Base-by-base conservation (phyloP, 2,113 vertebrate species). In the Megaceryle torquata region DNA sequence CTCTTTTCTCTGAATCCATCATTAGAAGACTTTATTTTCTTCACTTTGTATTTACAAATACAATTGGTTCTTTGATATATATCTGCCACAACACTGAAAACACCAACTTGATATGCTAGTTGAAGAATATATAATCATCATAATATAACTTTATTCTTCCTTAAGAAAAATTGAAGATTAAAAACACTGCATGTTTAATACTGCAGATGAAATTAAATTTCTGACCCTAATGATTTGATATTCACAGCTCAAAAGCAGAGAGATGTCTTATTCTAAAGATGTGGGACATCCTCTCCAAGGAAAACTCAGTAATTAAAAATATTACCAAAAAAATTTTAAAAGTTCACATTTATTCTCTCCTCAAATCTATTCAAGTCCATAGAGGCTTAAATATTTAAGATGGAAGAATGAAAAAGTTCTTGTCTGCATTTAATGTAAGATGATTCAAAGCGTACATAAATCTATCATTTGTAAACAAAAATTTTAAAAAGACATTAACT, bases 251-350 rank as follows among this genome's bases (percentile, higher is more conserved):
- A 91, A 93, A 90, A 88, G n/a, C 64, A 92, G 41, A 82, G 41
- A 82, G 33, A 83, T 15, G 51, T 41, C 37, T 72, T 74, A 82
- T 11, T 83, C 77, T 72, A 90, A 90, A 72, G 71, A 94, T 74
- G 64, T 89, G 71, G 91, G 63, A 82, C 75, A 68, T 63, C 39
- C 46, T 95, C 91, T 86, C 84, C 46, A 82, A 88, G 82, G 81
- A 89, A 97, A 95, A 85, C 43, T 51, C 50, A 67, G 5, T 76
- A 90, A 96, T 83, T 84, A 91, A 92, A 94, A 92, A 46, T 28
- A 82, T 3, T 68, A 28, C 35, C 59, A n/a, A 68, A 46, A 24
- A 46, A n/a, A n/a, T 37, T 83, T 81, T 33, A 12, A 25, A 48
- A 60, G 60, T 44, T 60, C 44, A 70, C 46, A 86, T 82, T 82